These are phyloP conservation scores for Pseudotriccus pelzelni DNA, from an alignment of 2,797 vertebrate species.

Conservation along the genomic window DNA sequence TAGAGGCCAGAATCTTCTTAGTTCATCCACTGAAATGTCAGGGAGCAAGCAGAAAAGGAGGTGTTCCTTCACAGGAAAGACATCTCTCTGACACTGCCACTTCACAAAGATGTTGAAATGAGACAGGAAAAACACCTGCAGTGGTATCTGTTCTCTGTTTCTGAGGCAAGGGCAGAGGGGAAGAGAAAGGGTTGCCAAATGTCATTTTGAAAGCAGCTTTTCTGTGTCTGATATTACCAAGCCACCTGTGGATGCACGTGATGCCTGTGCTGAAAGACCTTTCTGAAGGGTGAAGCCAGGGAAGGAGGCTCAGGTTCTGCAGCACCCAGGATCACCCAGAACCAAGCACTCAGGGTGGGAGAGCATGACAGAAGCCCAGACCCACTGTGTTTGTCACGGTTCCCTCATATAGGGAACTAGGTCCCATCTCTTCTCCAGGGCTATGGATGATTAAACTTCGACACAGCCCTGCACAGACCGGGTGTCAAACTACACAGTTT, in stretches of 20 bases:
- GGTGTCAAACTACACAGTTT: not conserved
- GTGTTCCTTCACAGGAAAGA: not conserved
- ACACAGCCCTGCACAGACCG: not conserved
- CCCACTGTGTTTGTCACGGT: not conserved
- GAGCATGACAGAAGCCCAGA: not conserved
- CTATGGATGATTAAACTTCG: rapidly evolving
- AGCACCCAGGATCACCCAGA: not conserved
- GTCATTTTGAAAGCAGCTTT: not conserved
- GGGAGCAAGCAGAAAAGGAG: not conserved
- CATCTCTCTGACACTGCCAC: not conserved
- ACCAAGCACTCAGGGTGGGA: not conserved
- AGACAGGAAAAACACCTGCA: not conserved
- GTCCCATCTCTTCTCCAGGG: not conserved
- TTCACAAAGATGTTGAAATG: not conserved
- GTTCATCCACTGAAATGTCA: not conserved
- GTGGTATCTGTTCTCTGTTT: not conserved
- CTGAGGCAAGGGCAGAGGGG: not conserved
- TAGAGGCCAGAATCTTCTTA: not conserved
- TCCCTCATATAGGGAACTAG: not conserved
- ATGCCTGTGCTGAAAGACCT: not conserved
- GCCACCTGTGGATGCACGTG: not conserved
- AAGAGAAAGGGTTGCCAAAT: not conserved
- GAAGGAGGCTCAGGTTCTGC: not conserved
- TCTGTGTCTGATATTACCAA: not conserved
- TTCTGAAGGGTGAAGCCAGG: not conserved